Base-by-base conservation (phyloP, 2,888 invertebrate genomes). In the Fragum fragum region DNA sequence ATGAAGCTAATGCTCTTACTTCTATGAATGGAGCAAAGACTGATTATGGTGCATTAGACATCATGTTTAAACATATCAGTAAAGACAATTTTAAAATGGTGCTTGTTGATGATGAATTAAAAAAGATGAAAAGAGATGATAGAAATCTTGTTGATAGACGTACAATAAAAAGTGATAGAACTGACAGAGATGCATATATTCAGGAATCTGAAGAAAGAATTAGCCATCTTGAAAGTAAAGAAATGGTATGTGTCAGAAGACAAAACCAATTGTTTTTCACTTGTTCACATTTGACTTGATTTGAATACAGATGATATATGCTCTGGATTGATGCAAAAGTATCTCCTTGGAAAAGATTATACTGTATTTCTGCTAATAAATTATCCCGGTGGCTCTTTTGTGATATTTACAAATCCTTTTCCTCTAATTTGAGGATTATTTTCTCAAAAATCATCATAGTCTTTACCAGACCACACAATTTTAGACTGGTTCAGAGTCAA, bases 1-100 rank as follows among this genome's bases (percentile, higher is more conserved):
- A 47, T n/a, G 18, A 47, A n/a, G 16, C 47, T 14, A 47, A 18
- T 18, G n/a, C 7, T 47, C 47, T 47, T 18, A 47, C 47, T 47
- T 2, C 53, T 21, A 36, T 14, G 9, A 69, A 26, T 39, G 66
- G 53, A 39, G 63, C 7, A 73, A 29, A 75, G 32, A 26, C 53
- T 39, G 76, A 83, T 55, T 81, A 72, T 83, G 83, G 86, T n/a
- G 66, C 76, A n/a, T 47, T 88, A 29, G 89, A 89, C 73, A 84
- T 89, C 18, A 80, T 89, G 85, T 85, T 89, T 42, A 85, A 85
- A 69, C 88, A 88, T 81, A 68, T 89, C 11, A 76, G 73, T 66
- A 82, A 83, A 26, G 89, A 89, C 72, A 82, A 78, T 57, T 89
- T 89, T 80, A 80, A 84, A 74, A 88, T 89, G 87, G 78, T 89